Conservation (phyloP, 2,888 invertebrate species). For the Tetragnatha montana region DNA sequence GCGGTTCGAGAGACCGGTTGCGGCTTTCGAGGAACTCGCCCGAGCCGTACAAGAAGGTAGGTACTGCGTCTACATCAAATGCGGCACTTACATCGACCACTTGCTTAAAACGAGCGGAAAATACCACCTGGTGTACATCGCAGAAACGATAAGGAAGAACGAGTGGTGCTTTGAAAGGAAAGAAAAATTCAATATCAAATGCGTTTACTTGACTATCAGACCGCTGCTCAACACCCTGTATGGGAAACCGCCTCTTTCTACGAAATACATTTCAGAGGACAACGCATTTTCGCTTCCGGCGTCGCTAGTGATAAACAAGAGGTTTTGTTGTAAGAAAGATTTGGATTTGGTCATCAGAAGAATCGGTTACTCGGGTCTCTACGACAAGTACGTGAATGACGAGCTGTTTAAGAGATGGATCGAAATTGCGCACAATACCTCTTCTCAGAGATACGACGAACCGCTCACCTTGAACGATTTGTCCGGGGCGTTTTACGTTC, state of each 20-base stretch:
- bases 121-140: neutral
- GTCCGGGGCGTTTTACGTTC: neutral
- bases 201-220: neutral
- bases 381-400: neutral
- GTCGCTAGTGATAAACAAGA: neutral
- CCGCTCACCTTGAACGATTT: neutral
- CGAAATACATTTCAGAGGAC: neutral
- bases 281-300: neutral
- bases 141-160: neutral
- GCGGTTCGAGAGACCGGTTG: neutral
- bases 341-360: neutral
- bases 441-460: neutral
- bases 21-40: neutral
- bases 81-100: neutral
- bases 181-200: neutral
- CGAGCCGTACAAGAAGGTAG: neutral
- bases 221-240: neutral
- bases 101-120: neutral
- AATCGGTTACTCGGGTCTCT: neutral
- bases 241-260: neutral
- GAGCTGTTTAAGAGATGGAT: neutral
- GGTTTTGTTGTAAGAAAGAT: neutral
- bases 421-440: neutral
- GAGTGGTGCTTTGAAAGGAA: neutral
- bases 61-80: neutral